Conservation (phyloP, 2,113 vertebrate genomes). For the Sebastes fasciatus region DNA sequence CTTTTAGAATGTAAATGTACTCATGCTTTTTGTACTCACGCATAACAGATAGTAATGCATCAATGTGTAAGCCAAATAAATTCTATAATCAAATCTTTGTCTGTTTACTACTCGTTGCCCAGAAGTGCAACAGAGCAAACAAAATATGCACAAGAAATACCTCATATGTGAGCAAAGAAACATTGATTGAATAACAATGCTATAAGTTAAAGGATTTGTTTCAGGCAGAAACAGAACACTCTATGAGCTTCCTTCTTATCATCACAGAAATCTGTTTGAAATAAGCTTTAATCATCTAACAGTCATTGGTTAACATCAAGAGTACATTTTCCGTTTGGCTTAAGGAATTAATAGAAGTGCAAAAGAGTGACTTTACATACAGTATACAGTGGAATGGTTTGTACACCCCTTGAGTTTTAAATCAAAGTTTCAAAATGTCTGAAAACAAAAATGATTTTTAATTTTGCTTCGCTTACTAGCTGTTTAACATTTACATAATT, state of each 20-base stretch:
- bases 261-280: constrained; percentile 35
- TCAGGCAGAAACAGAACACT: background rate
- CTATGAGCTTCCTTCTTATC: background rate
- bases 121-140: too few species aligned
- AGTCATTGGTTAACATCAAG: constrained; percentile 68
- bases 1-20: background rate
- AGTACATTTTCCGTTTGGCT: constrained; percentile 48
- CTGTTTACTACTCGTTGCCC: too few species aligned
- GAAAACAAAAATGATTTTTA: background rate
- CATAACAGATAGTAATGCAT: background rate
- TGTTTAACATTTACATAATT: background rate
- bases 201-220: too few species aligned
- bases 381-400: background rate
- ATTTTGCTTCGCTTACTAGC: background rate
- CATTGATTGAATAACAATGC: too few species aligned
- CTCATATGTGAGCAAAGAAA: too few species aligned
- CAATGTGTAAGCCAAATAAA: constrained; percentile 15
- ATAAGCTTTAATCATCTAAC: constrained; percentile 70
- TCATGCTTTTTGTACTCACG: constrained; percentile 10
- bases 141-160: too few species aligned
- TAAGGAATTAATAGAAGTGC: constrained; percentile 14
- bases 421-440: background rate
- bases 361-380: constrained; percentile 43
- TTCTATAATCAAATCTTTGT: background rate
- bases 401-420: background rate